These are phyloP conservation scores for Archocentrus centrarchus DNA, from an alignment of 2,113 vertebrate species.

Conservation along the genomic window DNA sequence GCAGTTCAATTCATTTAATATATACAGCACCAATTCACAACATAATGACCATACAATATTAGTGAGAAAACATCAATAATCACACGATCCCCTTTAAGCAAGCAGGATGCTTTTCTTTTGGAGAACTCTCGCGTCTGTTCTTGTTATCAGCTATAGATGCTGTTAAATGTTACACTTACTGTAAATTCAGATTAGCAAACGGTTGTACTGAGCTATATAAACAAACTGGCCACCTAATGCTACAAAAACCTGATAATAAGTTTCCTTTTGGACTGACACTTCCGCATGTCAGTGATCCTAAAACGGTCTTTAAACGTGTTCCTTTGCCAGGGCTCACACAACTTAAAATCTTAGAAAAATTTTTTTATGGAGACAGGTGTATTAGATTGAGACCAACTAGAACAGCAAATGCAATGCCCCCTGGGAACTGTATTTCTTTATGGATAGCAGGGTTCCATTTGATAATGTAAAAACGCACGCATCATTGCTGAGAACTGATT, in stretches of 20 bases:
- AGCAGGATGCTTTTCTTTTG: background rate
- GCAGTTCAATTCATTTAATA: background rate
- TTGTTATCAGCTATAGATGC: background rate
- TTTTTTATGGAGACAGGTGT: no score
- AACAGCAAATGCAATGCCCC: background rate
- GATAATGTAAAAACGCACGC: background rate
- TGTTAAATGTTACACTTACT: background rate
- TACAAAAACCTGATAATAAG: background rate
- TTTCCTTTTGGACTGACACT: background rate
- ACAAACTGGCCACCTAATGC: background rate
- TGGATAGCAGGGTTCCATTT: background rate
- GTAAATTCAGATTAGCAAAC: background rate
- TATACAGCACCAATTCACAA: background rate
- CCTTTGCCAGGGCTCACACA: background rate
- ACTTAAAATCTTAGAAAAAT: no score
- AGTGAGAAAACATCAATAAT: background rate
- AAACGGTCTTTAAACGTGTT: rapidly evolving
- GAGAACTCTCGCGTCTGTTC: background rate
- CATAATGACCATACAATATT: background rate
- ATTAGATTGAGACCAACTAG: background rate
- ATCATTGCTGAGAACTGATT: background rate
- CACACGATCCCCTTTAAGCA: background rate
- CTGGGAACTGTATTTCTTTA: background rate
- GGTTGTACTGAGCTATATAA: rapidly evolving
- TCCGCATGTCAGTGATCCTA: background rate